Conservation (phyloP, 1,140 invertebrate genomes). For the Calycopis cecrops region DNA sequence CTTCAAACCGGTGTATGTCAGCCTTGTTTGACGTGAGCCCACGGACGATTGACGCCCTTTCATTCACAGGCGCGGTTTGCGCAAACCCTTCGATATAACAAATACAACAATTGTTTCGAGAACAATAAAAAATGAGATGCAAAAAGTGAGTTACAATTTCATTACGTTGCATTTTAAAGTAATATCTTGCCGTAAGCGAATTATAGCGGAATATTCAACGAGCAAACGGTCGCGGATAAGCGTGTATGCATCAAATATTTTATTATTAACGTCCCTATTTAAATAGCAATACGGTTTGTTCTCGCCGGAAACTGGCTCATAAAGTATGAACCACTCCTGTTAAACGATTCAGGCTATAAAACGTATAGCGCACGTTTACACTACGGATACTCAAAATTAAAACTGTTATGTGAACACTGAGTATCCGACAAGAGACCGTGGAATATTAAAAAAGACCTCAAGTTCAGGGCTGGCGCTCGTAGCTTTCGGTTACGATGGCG, state of each 20-base stretch:
- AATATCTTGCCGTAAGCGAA: slow-evolving; percentile 49
- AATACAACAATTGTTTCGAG: slow-evolving; percentile 1
- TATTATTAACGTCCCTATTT: slow-evolving; percentile 58
- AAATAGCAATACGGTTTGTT: slow-evolving; percentile 52
- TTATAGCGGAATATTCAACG: slow-evolving; percentile 63
- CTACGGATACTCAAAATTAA: slow-evolving; percentile 45
- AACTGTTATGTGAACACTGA: slow-evolving; percentile 30
- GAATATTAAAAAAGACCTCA: slow-evolving; percentile 8
- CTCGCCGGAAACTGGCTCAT: slow-evolving; percentile 49
- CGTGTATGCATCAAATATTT: slow-evolving; percentile 57
- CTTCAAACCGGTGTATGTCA: too few relatives aligned
- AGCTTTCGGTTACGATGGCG: too few relatives aligned
- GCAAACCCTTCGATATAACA: not conserved
- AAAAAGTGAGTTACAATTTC: slow-evolving; percentile 29
- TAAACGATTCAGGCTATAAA: slow-evolving; percentile 53
- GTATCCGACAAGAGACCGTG: slow-evolving; percentile 15
- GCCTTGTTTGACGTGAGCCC: not conserved
- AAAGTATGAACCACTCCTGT: slow-evolving; percentile 51
- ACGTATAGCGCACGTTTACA: slow-evolving; percentile 38
- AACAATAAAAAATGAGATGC: slow-evolving; percentile 11
- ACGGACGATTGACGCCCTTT: not conserved
- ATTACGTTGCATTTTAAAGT: slow-evolving; percentile 45
- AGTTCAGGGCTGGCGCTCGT: not conserved
- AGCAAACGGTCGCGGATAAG: slow-evolving; percentile 49
- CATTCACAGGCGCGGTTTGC: not conserved